A percentile compares a stretch with the other conserved stretches of the same genome.
These are phyloP conservation scores for Engystomops pustulosus DNA, from an alignment of 2,113 vertebrate genomes.

Conservation along the genomic window DNA sequence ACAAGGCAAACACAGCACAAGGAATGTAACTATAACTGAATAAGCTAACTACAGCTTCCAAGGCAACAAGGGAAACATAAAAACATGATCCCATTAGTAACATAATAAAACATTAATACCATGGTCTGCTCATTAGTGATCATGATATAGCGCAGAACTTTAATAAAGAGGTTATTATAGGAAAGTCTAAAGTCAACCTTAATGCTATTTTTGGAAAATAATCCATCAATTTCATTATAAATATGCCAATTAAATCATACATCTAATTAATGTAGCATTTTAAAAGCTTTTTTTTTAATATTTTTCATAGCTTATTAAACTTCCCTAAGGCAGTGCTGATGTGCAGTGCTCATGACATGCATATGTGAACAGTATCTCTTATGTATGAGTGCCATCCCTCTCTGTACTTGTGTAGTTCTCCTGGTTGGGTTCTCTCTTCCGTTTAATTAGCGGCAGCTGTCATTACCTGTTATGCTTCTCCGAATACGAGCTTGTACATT, in stretches of 20 bases:
- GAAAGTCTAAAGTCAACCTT: not conserved
- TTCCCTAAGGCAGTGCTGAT: constrained; percentile 38
- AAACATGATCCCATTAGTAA: not conserved
- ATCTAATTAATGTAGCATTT: constrained; percentile 32
- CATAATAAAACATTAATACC: not conserved
- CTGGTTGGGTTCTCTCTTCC: constrained; percentile 28
- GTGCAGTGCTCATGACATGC: constrained; percentile 36
- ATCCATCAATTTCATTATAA: not conserved
- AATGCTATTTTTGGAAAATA: not conserved
- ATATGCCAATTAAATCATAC: not conserved
- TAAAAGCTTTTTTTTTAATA: not conserved
- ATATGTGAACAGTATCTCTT: constrained; percentile 36
- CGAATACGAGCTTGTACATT: constrained; percentile 36
- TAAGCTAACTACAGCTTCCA: not conserved
- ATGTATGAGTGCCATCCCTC: constrained; percentile 36
- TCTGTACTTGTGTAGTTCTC: constrained; percentile 37
- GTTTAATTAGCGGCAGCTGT: constrained; percentile 42
- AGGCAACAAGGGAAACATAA: not conserved
- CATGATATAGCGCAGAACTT: not conserved
- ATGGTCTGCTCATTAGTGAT: not conserved
- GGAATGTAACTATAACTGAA: not conserved
- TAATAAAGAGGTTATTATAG: constrained; percentile 16
- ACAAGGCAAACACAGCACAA: not conserved
- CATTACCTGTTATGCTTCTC: constrained; percentile 22
- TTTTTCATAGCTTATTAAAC: constrained; percentile 29